Percentiles rank a stretch among this genome's conserved stretches.
These are phyloP conservation scores for Pelodiscus sinensis DNA, from an alignment of 2,113 vertebrate genomes.

Conservation along the genomic window DNA sequence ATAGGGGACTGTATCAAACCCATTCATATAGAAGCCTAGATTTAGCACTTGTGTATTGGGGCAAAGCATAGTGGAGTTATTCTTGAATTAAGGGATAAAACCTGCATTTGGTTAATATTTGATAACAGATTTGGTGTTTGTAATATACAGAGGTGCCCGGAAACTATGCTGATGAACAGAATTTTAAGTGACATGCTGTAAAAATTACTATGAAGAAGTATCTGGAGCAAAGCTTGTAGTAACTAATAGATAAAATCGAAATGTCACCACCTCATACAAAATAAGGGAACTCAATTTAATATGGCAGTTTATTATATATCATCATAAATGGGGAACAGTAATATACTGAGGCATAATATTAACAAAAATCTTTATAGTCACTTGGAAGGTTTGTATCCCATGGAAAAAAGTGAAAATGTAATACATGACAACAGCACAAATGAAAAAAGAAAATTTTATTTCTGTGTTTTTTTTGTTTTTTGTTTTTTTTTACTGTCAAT, in stretches of 20 bases:
- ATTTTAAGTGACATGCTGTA: neutral
- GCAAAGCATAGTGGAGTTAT: neutral
- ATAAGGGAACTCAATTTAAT: neutral
- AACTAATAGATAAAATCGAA: accelerated
- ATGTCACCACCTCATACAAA: neutral
- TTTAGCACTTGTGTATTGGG: neutral
- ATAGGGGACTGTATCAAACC: neutral
- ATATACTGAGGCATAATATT: neutral
- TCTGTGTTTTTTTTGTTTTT: conserved; percentile 69
- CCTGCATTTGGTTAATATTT: neutral
- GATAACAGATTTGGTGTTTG: neutral
- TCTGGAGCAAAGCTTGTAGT: neutral
- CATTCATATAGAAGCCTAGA: neutral
- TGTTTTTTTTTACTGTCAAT: conserved; percentile 75
- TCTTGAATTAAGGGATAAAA: neutral
- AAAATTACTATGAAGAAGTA: neutral
- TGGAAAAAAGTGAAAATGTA: conserved; percentile 35
- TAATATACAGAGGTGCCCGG: neutral
- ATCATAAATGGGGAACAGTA: neutral
- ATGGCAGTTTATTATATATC: too few species aligned
- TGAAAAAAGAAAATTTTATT: conserved; percentile 80
- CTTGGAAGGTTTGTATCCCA: neutral
- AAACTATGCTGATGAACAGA: neutral
- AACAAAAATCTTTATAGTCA: neutral
- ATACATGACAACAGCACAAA: conserved; percentile 69